A percentile compares a stretch with the other conserved stretches of the same genome.
phyloP scores from a whole-genome alignment of 2,797 vertebrate species.

The Eurystomus glaucurus region DNA sequence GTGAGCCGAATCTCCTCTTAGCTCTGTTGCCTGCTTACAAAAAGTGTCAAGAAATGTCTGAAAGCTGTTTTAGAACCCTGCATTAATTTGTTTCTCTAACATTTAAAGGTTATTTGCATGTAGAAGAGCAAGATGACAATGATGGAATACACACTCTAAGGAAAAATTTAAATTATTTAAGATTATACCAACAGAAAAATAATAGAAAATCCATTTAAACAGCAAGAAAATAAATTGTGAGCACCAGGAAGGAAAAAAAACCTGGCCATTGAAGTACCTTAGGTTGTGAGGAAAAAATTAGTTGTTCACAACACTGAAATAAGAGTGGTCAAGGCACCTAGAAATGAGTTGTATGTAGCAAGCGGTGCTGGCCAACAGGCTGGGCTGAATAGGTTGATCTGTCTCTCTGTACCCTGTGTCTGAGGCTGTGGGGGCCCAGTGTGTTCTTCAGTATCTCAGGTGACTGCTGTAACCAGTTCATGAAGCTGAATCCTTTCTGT shows the following conservation, averaged over 20 bases:
- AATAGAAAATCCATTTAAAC: not conserved
- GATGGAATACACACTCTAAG: not conserved
- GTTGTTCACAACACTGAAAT: not conserved
- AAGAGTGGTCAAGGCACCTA: not conserved
- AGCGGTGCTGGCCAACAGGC: not conserved
- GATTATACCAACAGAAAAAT: not conserved
- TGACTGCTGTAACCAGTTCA: not conserved
- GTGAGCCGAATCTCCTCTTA: slow-evolving; percentile 74
- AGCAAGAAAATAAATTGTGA: not conserved
- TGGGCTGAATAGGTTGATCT: not conserved
- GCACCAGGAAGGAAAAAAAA: not conserved
- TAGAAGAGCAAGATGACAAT: not conserved
- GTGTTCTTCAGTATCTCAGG: not conserved
- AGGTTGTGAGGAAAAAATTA: not conserved
- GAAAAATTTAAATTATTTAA: not conserved
- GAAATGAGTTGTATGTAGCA: not conserved
- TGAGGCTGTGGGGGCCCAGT: not conserved
- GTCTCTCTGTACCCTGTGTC: not conserved
- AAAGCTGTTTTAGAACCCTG: not conserved
- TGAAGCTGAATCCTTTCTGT: not conserved
- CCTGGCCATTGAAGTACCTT: not conserved
- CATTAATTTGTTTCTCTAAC: not conserved
- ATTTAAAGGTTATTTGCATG: not conserved
- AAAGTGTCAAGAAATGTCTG: not conserved
- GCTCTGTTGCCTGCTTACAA: not conserved